Conservation (phyloP, 2,113 vertebrate species). For the Tupaia chinensis region DNA sequence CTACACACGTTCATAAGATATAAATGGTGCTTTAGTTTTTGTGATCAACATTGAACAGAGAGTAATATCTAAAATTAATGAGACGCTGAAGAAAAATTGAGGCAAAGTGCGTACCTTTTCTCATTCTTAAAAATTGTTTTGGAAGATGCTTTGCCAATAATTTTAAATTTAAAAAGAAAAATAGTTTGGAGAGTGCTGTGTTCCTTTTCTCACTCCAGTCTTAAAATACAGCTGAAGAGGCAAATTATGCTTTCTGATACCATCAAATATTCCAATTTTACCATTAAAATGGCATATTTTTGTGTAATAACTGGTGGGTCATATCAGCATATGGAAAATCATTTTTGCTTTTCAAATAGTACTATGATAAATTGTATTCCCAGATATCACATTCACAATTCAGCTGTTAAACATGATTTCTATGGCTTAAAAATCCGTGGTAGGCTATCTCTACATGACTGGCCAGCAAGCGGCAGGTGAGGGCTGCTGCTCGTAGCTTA, state of each 20-base stretch:
- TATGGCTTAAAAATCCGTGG: background rate
- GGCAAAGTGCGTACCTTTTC: background rate
- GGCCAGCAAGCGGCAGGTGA: background rate
- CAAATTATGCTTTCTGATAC: conserved; percentile 33
- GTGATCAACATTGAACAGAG: background rate
- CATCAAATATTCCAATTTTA: background rate
- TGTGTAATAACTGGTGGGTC: background rate
- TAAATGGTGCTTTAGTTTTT: background rate
- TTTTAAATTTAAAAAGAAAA: conserved; percentile 9
- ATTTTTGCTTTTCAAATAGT: conserved; percentile 34
- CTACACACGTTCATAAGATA: background rate
- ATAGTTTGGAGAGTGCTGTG: background rate
- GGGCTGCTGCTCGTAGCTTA: background rate
- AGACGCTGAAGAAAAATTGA: background rate
- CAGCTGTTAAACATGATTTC: background rate
- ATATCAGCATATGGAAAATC: conserved; percentile 15
- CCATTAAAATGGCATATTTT: conserved; percentile 24
- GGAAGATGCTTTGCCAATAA: background rate
- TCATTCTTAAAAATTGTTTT: background rate
- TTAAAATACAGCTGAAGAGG: background rate
- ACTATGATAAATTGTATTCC: background rate
- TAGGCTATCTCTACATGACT: background rate
- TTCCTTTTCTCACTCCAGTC: background rate
- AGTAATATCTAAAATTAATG: background rate
- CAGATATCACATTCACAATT: background rate